phyloP scores from a whole-genome alignment of 2,888 invertebrate genomes.

The Dynastes hyllus region DNA sequence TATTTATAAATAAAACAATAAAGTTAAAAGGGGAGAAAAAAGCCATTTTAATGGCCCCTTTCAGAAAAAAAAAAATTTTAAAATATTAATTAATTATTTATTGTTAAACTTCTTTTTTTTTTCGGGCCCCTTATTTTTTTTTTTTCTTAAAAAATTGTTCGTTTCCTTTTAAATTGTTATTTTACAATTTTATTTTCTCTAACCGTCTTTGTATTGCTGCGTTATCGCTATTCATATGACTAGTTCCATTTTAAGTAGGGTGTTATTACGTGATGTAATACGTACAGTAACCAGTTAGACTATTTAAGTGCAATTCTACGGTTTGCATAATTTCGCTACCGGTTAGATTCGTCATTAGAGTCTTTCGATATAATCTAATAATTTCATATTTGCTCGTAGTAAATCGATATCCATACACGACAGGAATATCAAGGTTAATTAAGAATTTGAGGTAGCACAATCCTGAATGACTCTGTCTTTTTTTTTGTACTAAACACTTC shows the following conservation, averaged over 20 bases:
- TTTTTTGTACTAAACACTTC: constrained; percentile 2
- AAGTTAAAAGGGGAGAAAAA: too few species aligned
- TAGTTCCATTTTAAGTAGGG: background rate
- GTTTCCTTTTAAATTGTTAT: too few species aligned
- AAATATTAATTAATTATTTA: too few species aligned
- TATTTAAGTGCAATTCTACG: background rate
- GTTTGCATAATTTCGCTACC: constrained; percentile 18
- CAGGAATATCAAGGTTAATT: constrained; percentile 40
- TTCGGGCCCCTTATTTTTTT: too few species aligned
- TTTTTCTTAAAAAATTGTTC: too few species aligned
- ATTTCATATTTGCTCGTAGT: background rate
- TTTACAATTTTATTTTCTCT: too few species aligned
- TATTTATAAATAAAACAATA: too few species aligned
- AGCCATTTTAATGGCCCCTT: too few species aligned
- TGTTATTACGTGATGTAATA: constrained; percentile 7
- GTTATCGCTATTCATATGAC: too few species aligned
- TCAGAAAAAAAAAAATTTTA: too few species aligned
- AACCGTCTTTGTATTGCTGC: too few species aligned
- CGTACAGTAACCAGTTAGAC: background rate
- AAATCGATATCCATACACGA: background rate
- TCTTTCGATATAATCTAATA: constrained; percentile 10
- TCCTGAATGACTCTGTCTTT: background rate
- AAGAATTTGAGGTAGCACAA: background rate
- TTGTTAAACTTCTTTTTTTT: too few species aligned
- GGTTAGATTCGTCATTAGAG: constrained; percentile 3